Percentiles rank a stretch among this genome's conserved stretches.
Evolutionary conservation across 2,888 invertebrate genomes (phyloP).

Genomic region (Trichogramma evanescens): DNA sequence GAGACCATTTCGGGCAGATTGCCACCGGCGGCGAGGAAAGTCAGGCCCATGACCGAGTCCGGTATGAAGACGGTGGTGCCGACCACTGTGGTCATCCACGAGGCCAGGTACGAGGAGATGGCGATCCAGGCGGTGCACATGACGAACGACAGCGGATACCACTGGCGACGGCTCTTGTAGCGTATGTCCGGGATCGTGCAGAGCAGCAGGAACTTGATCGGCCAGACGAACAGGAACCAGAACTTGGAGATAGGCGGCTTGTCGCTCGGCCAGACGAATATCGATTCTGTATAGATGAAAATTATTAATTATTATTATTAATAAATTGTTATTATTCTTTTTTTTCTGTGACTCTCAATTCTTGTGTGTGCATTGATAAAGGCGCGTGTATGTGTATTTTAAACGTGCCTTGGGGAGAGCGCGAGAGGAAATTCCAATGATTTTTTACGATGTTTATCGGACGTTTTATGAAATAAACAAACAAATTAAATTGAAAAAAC

Average conservation of each 20-base stretch:
- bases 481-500: no score
- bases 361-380: background rate
- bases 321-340: background rate
- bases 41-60: slow-evolving; percentile 85
- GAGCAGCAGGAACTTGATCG: slow-evolving; percentile 60
- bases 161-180: slow-evolving; percentile 50
- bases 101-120: slow-evolving; percentile 73
- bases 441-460: no score
- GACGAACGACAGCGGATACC: slow-evolving; percentile 72
- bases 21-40: slow-evolving; percentile 83
- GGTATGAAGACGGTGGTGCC: slow-evolving; percentile 75
- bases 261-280: slow-evolving; percentile 32
- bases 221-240: slow-evolving; percentile 69
- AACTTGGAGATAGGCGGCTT: slow-evolving; percentile 37
- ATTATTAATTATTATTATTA: background rate
- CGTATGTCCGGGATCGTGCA: slow-evolving; percentile 66
- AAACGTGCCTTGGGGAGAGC: no score
- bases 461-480: no score
- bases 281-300: slow-evolving; percentile 28
- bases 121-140: slow-evolving; percentile 87
- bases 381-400: background rate
- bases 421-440: no score
- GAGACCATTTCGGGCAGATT: slow-evolving; percentile 80
- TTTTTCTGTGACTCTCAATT: background rate
- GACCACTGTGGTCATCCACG: slow-evolving; percentile 87